Conservation (phyloP, 2,113 vertebrate species). For the Mormyrus lacerda region DNA sequence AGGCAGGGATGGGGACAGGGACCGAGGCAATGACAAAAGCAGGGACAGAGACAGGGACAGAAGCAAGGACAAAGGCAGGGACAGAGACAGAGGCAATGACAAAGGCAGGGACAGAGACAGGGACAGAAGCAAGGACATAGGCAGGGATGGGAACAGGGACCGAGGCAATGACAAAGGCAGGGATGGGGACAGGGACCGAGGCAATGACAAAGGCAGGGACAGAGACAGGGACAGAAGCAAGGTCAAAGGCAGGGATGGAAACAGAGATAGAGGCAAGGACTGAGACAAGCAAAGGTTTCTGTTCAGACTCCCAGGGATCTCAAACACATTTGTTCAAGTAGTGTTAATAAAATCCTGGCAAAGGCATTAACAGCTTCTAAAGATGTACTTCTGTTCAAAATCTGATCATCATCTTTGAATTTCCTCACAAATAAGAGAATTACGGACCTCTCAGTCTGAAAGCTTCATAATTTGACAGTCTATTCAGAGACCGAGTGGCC, state of each 20-base stretch:
- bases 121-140: no score
- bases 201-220: neutral
- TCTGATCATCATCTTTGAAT: neutral
- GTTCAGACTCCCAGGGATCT: neutral
- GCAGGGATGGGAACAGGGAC: no score
- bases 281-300: neutral
- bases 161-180: no score
- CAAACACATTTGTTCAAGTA: neutral
- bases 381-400: neutral
- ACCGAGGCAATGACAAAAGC: no score
- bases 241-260: neutral
- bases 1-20: no score
- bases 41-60: no score
- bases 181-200: no score
- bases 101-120: no score
- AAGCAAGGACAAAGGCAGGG: no score
- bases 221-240: neutral
- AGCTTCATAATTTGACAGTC: neutral
- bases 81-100: no score
- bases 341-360: neutral
- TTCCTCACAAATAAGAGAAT: neutral
- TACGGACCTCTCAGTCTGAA: neutral
- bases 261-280: neutral
- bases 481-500: neutral
- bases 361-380: slow-evolving; percentile 3